Conservation (phyloP, 2,113 vertebrate genomes). For the Thalassarche chlororhynchos region DNA sequence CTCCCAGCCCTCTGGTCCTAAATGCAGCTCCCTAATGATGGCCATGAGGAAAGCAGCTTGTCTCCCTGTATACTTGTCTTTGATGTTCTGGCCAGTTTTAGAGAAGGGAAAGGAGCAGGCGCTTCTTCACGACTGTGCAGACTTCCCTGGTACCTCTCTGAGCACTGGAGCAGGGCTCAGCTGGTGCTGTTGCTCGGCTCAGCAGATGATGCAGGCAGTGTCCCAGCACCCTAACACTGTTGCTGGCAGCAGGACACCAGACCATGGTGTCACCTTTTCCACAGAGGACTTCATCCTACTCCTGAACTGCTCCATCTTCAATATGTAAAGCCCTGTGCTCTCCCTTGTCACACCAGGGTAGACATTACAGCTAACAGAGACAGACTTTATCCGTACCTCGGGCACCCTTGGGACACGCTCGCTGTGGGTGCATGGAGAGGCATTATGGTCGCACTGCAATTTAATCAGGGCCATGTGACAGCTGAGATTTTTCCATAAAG, state of each 20-base stretch:
- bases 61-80: background rate
- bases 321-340: background rate
- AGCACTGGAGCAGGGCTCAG: background rate
- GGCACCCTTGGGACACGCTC: fast-evolving
- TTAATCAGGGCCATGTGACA: background rate
- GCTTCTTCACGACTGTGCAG: fast-evolving
- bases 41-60: background rate
- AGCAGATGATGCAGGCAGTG: background rate
- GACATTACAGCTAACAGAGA: background rate
- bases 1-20: background rate
- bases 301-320: background rate
- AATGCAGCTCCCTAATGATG: background rate
- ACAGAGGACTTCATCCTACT: background rate
- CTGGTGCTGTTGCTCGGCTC: background rate
- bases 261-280: background rate
- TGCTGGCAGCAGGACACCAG: background rate
- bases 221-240: background rate
- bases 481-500: background rate
- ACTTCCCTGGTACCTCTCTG: background rate
- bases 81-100: background rate
- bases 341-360: background rate
- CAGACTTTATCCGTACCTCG: fast-evolving
- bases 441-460: background rate
- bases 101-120: background rate
- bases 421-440: background rate